Evolutionary conservation across 2,113 vertebrate genomes (phyloP).

Genomic region (Carassius carassius): DNA sequence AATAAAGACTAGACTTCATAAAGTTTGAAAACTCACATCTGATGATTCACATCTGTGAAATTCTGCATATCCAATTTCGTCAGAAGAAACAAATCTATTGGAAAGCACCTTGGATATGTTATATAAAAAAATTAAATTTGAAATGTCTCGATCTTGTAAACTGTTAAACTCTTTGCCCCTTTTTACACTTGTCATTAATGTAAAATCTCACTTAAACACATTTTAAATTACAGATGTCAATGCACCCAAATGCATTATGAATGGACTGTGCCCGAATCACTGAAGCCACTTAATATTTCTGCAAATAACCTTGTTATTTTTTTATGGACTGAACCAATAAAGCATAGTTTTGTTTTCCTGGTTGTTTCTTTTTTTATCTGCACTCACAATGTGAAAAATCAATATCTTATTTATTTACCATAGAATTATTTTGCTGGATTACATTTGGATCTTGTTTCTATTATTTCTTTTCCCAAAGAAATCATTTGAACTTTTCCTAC

Average conservation of each 20-base stretch:
- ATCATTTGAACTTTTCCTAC: too few species aligned
- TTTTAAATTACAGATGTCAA: neutral
- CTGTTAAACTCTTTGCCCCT: neutral
- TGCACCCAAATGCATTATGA: neutral
- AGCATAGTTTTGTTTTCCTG: neutral
- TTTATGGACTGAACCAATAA: neutral
- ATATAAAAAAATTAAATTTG: neutral
- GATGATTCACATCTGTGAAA: neutral
- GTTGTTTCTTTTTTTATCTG: neutral
- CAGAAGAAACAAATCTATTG: neutral
- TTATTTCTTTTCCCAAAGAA: neutral
- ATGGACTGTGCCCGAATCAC: neutral
- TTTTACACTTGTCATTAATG: neutral
- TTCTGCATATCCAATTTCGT: constrained; percentile 35
- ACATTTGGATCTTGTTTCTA: neutral
- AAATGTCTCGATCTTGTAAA: neutral
- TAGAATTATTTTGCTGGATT: neutral
- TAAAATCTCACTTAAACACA: neutral
- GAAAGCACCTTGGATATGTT: neutral
- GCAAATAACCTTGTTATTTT: neutral
- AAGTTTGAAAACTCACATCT: neutral
- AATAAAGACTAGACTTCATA: constrained; percentile 22
- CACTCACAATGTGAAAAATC: neutral
- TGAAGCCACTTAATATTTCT: neutral
- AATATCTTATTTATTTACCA: too few species aligned